These are phyloP conservation scores for Hydropotes inermis DNA, from an alignment of 2,113 vertebrate species.

Conservation along the genomic window DNA sequence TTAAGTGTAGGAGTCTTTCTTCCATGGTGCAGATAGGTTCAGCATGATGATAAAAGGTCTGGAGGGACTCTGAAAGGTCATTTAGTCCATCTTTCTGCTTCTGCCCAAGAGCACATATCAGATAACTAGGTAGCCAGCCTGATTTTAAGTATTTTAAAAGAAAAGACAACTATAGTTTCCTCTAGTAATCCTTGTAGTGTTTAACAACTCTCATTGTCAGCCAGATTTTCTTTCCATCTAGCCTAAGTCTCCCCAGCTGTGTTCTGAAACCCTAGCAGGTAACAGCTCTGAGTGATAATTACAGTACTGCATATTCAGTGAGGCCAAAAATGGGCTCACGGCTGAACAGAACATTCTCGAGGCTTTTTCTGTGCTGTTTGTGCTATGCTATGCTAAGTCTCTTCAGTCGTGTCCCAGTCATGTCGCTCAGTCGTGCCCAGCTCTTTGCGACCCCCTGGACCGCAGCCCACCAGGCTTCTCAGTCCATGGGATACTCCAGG, in stretches of 20 bases:
- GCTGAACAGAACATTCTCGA: neutral
- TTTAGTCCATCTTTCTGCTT: constrained; percentile 64
- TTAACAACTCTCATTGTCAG: constrained; percentile 65
- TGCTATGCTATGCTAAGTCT: neutral
- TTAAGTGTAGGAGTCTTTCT: constrained; percentile 54
- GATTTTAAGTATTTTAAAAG: constrained; percentile 55
- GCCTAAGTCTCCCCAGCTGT: neutral
- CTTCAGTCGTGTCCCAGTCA: neutral
- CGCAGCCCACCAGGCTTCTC: neutral
- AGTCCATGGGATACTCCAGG: neutral
- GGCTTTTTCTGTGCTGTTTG: neutral
- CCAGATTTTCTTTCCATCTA: constrained; percentile 58
- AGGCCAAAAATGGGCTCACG: neutral
- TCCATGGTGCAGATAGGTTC: constrained; percentile 53
- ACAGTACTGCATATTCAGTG: fast-evolving
- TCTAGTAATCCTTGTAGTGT: constrained; percentile 57
- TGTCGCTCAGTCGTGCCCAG: neutral
- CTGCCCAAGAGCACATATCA: constrained; percentile 56
- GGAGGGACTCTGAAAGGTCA: constrained; percentile 63
- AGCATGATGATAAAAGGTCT: constrained; percentile 64
- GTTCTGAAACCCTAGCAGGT: constrained; percentile 43
- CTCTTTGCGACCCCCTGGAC: neutral
- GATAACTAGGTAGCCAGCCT: constrained; percentile 59
- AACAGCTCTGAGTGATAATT: neutral
- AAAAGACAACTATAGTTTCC: constrained; percentile 63